Conservation (phyloP, 2,888 invertebrate genomes). For the Neuroscelio doddi region DNA sequence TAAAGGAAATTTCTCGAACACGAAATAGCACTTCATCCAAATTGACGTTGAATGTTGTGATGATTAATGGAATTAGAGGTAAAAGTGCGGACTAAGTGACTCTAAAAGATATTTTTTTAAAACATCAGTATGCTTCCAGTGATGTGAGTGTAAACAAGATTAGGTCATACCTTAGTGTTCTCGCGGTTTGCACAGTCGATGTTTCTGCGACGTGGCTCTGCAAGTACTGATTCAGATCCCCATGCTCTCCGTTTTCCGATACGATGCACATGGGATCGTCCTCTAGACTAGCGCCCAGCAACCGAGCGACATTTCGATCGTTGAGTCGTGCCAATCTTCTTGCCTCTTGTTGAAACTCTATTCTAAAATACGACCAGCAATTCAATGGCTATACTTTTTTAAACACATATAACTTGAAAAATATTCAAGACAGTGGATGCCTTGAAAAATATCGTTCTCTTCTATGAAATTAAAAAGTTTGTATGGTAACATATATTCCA, state of each 20-base stretch:
- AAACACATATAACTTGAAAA: no score
- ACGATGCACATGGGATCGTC: conserved; percentile 85
- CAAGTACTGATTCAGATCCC: conserved; percentile 89
- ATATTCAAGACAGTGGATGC: no score
- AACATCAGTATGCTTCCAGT: conserved; percentile 14
- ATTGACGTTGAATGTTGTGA: conserved; percentile 4
- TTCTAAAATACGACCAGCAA: conserved; percentile 69
- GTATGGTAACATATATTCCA: no score
- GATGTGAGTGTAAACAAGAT: conserved; percentile 31
- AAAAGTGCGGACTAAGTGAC: background rate
- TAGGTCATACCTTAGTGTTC: conserved; percentile 79
- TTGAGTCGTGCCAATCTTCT: conserved; percentile 79
- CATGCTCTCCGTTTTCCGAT: conserved; percentile 83
- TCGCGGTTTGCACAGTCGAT: conserved; percentile 77
- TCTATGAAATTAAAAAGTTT: no score
- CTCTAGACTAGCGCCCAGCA: conserved; percentile 82
- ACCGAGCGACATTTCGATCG: conserved; percentile 81
- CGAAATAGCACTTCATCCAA: conserved; percentile 3
- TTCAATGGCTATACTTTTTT: conserved; percentile 1
- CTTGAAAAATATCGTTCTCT: no score
- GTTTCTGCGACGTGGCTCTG: conserved; percentile 86
- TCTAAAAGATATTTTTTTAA: conserved; percentile 1
- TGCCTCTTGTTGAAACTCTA: conserved; percentile 83
- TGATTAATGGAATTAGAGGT: conserved; percentile 3
- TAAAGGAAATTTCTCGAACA: background rate